Evolutionary conservation across 53 echinoderm and acorn worm species (phyloP), one percentile per base, ranked within the genome.

Genomic region (Actinopyga echinites): DNA sequence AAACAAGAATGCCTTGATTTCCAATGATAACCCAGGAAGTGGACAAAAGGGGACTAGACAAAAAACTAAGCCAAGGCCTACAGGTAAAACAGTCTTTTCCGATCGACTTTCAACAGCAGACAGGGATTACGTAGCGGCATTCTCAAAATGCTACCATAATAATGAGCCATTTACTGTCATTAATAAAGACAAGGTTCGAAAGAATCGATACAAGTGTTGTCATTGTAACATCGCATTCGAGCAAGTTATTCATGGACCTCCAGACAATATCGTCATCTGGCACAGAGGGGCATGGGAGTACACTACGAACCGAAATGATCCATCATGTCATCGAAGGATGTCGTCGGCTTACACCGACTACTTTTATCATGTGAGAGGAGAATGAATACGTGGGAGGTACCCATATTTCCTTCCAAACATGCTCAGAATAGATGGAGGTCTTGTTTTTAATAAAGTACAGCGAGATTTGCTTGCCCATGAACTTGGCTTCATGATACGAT

Each of bases 241-340:
- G 63, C 34, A 82, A 25, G 28, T 61, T 61, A 44, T 82, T 38
- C 82, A 61, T 38, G 40, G 61, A 2, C 82, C 82, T 22, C 82
- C 82, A 62, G 24, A 82, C 42, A 82, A 82, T 44, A 60, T 82
- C 63, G 82, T 82, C 23, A 61, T 64, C 29, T 32, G 35, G 61
- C 82, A 82, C 63, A 82, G 82, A 63, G 82, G 82, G 44, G 82
- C 64, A 61, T 82, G 60, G 81, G 81, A 81, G 61, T 81, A 61
- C 61, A 35, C 81, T 21, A 36, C 33, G 17, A 81, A 81, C 60
- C 22, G 26, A 59, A 59, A 19, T 13, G 0, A 59, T 59, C 60
- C 60, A 15, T 13, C 26, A 8, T 59, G 23, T 59, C 60, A 22
- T 24, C 22, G 60, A 59, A 59, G 26, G 26, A 19, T 59, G 20